A percentile compares a stretch with the other conserved stretches of the same genome.
Conservation (phyloP, 2,797 vertebrate genomes). For the Enteromius argenteus region DNA sequence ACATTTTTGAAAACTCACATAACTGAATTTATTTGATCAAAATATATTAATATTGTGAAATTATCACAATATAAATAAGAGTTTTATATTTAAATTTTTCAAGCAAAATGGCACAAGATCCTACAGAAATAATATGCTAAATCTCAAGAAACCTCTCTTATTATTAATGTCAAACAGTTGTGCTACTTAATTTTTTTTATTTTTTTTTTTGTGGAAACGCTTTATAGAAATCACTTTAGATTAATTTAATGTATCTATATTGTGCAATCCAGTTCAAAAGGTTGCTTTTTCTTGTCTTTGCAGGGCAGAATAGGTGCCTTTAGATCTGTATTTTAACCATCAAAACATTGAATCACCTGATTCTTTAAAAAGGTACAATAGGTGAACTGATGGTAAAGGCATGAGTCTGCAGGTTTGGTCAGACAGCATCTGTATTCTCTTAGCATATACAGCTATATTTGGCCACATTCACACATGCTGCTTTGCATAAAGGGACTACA, state of each 20-base stretch:
- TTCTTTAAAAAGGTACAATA: constrained; percentile 20
- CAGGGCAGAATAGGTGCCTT: constrained; percentile 15
- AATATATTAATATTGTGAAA: not conserved
- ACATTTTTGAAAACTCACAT: not conserved
- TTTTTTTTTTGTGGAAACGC: not conserved
- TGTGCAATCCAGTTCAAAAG: not conserved
- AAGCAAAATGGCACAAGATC: not conserved
- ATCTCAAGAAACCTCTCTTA: not conserved
- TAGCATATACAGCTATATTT: constrained; percentile 27
- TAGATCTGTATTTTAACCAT: constrained; percentile 29
- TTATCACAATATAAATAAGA: not conserved
- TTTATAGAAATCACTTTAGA: not conserved
- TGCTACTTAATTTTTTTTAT: not conserved
- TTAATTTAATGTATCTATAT: not conserved
- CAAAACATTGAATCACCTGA: constrained; percentile 23
- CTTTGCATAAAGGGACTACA: constrained; percentile 56
- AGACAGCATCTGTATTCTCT: constrained; percentile 21
- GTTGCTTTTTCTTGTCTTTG: not conserved
- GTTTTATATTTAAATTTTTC: not conserved
- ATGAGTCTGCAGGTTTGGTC: constrained; percentile 21
- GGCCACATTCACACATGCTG: not conserved
- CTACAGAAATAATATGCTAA: not conserved
- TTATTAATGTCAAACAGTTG: not conserved
- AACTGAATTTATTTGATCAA: not conserved
- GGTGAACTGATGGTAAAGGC: constrained; percentile 8